Evolutionary conservation across 1,140 invertebrate species (phyloP).

Genomic region (Orius laevigatus): DNA sequence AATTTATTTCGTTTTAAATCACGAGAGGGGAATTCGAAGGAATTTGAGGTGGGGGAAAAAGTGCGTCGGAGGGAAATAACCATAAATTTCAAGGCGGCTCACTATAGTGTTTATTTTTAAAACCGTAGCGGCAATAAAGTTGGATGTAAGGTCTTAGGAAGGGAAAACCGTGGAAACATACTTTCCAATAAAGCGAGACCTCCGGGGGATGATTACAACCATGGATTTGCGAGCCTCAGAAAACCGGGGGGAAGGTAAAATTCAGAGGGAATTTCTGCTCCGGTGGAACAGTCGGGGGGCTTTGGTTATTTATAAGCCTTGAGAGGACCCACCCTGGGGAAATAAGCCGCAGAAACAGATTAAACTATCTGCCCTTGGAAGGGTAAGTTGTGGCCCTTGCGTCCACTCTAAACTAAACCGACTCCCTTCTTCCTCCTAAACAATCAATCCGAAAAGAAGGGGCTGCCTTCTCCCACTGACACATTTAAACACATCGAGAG

Average conservation of each 20-base stretch:
- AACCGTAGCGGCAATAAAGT: constrained; percentile 3
- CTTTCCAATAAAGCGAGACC: constrained; percentile 2
- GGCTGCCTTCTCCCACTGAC: no score
- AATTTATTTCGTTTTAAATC: no score
- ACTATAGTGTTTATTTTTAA: constrained; percentile 5
- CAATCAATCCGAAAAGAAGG: no score
- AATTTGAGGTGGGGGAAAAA: no score
- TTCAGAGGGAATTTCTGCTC: not conserved
- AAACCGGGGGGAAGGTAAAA: not conserved
- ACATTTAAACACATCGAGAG: no score
- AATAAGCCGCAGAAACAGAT: constrained; percentile 8
- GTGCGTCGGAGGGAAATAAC: no score
- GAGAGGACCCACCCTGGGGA: constrained; percentile 5
- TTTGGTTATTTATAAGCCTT: constrained; percentile 7
- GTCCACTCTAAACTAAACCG: no score
- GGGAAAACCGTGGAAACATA: not conserved
- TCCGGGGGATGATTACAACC: constrained; percentile 3
- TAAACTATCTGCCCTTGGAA: constrained; percentile 3
- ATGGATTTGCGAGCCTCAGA: constrained; percentile 1
- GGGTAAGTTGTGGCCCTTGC: no score
- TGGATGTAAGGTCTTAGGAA: not conserved
- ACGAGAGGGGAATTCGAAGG: no score
- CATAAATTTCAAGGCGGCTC: no score
- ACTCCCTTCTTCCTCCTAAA: no score
- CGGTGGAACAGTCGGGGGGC: not conserved